These are phyloP conservation scores for Antedon mediterranea DNA, from an alignment of 53 echinoderm and acorn worm genomes.

Conservation along the genomic window DNA sequence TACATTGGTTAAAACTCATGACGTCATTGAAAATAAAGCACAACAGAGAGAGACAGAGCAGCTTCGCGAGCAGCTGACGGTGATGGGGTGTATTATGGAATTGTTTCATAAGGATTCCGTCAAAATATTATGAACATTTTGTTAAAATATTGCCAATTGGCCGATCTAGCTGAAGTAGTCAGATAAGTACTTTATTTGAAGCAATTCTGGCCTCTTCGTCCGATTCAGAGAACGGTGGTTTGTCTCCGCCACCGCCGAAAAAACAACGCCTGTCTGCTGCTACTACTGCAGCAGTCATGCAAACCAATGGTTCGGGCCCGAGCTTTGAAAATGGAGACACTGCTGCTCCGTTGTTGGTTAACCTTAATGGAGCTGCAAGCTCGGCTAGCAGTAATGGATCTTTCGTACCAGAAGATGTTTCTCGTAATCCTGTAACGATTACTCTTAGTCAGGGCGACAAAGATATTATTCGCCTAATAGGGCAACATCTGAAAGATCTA, in stretches of 20 bases:
- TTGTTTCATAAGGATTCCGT: neutral
- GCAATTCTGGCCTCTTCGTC: constrained; percentile 99
- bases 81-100: neutral
- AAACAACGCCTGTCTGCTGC: constrained; percentile 97
- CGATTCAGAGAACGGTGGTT: constrained; percentile 99
- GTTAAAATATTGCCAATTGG: neutral
- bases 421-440: constrained; percentile 35
- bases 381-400: neutral
- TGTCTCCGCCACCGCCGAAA: constrained; percentile 99
- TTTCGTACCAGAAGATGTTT: constrained; percentile 17
- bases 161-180: neutral
- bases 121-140: neutral
- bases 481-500: constrained; percentile 83
- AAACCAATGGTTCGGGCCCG: constrained; percentile 52
- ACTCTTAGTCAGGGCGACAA: constrained; percentile 66
- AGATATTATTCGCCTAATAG: constrained; percentile 89
- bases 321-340: constrained; percentile 7
- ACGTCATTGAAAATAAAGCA: neutral
- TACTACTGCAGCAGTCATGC: constrained; percentile 63
- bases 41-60: no score
- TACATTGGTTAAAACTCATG: no score
- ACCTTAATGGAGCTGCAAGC: constrained; percentile 10
- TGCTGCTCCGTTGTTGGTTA: constrained; percentile 4
- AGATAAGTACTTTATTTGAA: constrained; percentile 17
- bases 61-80: neutral